A percentile compares a stretch with the other conserved stretches of the same genome.
phyloP scores from a whole-genome alignment of 2,797 vertebrate genomes.

The Liasis olivaceus region DNA sequence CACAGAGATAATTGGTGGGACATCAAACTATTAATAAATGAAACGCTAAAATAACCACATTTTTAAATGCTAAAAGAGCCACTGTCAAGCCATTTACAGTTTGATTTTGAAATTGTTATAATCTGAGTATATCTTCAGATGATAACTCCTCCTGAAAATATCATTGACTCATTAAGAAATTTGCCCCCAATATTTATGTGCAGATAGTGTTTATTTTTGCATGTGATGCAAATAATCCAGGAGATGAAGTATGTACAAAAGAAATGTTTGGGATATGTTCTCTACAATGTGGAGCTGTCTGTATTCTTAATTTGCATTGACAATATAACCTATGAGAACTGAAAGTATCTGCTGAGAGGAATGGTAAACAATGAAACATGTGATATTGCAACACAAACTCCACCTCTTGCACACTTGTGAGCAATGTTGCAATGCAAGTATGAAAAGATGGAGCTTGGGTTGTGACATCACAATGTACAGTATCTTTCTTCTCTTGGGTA shows the following conservation, averaged over 20 bases:
- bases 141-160: not conserved
- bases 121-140: not conserved
- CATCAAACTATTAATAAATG: constrained; percentile 21
- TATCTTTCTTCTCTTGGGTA: no score
- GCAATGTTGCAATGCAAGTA: no score
- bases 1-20: constrained; percentile 15
- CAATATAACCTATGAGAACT: not conserved
- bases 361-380: no score
- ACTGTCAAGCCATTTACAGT: not conserved
- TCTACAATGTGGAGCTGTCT: not conserved
- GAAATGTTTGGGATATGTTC: not conserved
- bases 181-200: not conserved
- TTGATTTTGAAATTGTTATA: constrained; percentile 10
- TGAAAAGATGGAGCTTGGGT: no score
- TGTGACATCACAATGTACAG: no score
- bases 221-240: no score
- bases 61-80: constrained; percentile 30
- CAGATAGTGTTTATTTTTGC: no score
- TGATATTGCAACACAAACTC: no score
- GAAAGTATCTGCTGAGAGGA: not conserved
- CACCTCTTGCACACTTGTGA: no score
- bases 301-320: not conserved
- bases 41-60: constrained; percentile 30
- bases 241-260: not conserved
- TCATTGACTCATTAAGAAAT: constrained; percentile 2